A percentile compares a stretch with the other conserved stretches of the same genome.
Conservation (phyloP, 2,113 vertebrate species). For the Indri indri region DNA sequence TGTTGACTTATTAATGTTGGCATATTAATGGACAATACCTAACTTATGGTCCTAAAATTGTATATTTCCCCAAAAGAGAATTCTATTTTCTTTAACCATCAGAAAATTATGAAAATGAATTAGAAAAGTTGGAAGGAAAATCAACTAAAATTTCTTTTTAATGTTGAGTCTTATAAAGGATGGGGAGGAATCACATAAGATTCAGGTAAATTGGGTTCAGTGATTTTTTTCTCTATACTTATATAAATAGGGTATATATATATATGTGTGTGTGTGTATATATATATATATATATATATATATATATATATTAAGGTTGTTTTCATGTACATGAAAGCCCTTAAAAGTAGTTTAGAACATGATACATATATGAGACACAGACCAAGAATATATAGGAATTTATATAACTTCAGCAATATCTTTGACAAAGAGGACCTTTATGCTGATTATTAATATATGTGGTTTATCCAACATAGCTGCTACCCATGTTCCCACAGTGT, state of each 20-base stretch:
- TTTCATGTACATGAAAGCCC: background rate
- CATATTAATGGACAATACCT: background rate
- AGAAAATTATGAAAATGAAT: conserved; percentile 3
- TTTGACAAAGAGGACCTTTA: background rate
- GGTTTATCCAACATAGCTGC: background rate
- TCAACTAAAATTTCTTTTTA: background rate
- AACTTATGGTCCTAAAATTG: background rate
- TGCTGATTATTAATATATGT: background rate
- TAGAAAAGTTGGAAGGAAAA: background rate
- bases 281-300: too few species aligned
- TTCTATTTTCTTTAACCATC: background rate
- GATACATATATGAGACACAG: background rate
- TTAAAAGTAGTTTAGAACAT: background rate
- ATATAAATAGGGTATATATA: background rate
- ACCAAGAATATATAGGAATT: background rate
- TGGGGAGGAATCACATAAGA: background rate
- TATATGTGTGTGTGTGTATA: too few species aligned
- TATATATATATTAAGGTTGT: background rate
- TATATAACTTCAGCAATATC: background rate
- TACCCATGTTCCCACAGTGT: background rate
- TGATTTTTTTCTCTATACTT: background rate
- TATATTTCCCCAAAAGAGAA: background rate
- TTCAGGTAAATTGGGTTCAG: background rate
- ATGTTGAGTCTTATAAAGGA: background rate
- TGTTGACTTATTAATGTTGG: background rate